A percentile compares a stretch with the other conserved stretches of the same genome.
Evolutionary conservation across 2,797 vertebrate genomes (phyloP).

Genomic region (Chaunax sp.): DNA sequence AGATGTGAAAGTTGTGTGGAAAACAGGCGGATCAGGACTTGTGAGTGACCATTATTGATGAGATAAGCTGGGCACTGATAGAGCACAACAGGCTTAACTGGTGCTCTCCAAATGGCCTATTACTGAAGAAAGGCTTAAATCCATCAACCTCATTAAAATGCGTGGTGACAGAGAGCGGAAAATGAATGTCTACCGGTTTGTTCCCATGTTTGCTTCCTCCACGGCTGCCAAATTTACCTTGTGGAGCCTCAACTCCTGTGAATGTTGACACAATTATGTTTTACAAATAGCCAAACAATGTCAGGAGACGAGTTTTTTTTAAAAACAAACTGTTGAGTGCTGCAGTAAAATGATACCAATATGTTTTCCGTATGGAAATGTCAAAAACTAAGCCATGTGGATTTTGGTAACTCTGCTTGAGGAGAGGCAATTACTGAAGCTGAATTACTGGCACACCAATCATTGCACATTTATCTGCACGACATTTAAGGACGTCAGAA

Average conservation of each 20-base stretch:
- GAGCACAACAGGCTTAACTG: slow-evolving; percentile 63
- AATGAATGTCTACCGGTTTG: slow-evolving; percentile 70
- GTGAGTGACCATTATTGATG: slow-evolving; percentile 67
- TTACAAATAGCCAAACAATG: slow-evolving; percentile 70
- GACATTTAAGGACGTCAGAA: slow-evolving; percentile 37
- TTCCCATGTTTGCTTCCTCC: slow-evolving; percentile 57
- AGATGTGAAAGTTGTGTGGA: slow-evolving; percentile 65
- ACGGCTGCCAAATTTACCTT: slow-evolving; percentile 64
- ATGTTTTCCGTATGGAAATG: slow-evolving; percentile 25
- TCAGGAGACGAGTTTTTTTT: slow-evolving; percentile 55
- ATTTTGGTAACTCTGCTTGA: slow-evolving; percentile 47
- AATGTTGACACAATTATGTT: slow-evolving; percentile 73
- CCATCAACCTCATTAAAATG: slow-evolving; percentile 77
- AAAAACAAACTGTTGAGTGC: slow-evolving; percentile 26
- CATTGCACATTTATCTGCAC: slow-evolving; percentile 21
- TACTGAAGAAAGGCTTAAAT: slow-evolving; percentile 67
- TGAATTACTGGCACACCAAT: slow-evolving; percentile 34
- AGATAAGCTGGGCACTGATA: slow-evolving; percentile 62
- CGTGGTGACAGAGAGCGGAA: slow-evolving; percentile 61
- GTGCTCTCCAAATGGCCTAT: slow-evolving; percentile 55
- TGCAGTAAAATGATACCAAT: slow-evolving; percentile 47
- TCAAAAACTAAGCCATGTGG: slow-evolving; percentile 21
- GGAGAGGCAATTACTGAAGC: slow-evolving; percentile 18
- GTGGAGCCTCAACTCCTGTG: slow-evolving; percentile 54
- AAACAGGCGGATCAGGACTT: slow-evolving; percentile 46